phyloP scores from a whole-genome alignment of 1,140 invertebrate species.

The Drosophila azteca region DNA sequence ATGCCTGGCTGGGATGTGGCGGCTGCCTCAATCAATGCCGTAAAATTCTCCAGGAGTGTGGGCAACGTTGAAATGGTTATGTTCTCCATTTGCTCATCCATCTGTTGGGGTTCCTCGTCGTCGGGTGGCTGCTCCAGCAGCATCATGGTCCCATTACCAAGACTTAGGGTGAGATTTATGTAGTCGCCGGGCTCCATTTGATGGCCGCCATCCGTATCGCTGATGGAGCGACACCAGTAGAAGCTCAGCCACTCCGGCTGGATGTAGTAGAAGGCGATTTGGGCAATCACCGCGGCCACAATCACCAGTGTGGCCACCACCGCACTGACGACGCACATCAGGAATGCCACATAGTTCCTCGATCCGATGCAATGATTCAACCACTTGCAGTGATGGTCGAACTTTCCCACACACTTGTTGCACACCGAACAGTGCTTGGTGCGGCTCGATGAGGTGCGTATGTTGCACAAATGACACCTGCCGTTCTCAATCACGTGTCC shows the following conservation, averaged over 20 bases:
- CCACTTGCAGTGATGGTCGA: conserved; percentile 99
- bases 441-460: conserved; percentile 87
- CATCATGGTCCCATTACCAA: conserved; percentile 62
- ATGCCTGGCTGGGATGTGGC: not conserved
- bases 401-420: conserved; percentile 97
- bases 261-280: conserved; percentile 87
- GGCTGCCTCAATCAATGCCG: conserved; percentile 49
- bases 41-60: conserved; percentile 59
- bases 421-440: conserved; percentile 98
- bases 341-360: conserved; percentile 94
- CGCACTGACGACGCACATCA: conserved; percentile 93
- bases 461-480: conserved; percentile 96
- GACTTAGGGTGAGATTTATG: conserved; percentile 64
- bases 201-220: conserved; percentile 4
- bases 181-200: conserved; percentile 44
- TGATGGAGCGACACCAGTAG: conserved; percentile 67
- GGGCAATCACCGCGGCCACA: conserved; percentile 87
- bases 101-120: conserved; percentile 5
- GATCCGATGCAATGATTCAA: conserved; percentile 97
- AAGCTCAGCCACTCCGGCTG: conserved; percentile 85
- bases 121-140: conserved; percentile 41
- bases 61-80: conserved; percentile 59
- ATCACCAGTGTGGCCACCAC: conserved; percentile 90
- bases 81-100: conserved; percentile 27
- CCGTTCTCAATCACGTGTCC: conserved; percentile 97